Conservation (phyloP, 2,888 invertebrate genomes). For the Oxystoma pomonae region DNA sequence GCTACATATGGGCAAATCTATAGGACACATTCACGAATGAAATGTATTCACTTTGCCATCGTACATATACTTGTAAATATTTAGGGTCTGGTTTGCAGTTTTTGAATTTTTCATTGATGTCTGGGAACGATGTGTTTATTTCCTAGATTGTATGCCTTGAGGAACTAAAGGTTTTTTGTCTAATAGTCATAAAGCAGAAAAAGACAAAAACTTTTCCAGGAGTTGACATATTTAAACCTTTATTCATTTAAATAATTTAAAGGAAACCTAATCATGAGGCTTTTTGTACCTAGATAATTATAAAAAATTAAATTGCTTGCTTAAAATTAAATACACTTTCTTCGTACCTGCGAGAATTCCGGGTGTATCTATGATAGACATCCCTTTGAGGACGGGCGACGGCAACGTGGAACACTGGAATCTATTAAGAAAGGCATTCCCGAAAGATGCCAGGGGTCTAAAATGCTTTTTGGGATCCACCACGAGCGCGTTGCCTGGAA, state of each 20-base stretch:
- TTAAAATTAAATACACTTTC: too few relatives aligned
- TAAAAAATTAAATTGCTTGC: too few relatives aligned
- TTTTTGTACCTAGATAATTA: too few relatives aligned
- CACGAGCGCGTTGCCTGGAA: constrained; percentile 96
- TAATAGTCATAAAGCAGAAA: too few relatives aligned
- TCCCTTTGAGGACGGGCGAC: constrained; percentile 88
- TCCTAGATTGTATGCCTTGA: too few relatives aligned
- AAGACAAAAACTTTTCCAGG: too few relatives aligned
- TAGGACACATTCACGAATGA: background rate
- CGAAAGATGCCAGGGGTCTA: constrained; percentile 91
- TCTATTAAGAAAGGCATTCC: constrained; percentile 95
- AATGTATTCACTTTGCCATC: background rate
- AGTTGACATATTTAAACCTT: too few relatives aligned
- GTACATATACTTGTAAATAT: background rate
- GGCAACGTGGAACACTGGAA: constrained; percentile 92
- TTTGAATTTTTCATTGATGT: background rate
- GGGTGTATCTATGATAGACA: constrained; percentile 97
- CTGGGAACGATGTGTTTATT: too few relatives aligned
- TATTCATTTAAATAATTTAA: too few relatives aligned
- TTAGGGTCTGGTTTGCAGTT: background rate
- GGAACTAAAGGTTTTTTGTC: too few relatives aligned
- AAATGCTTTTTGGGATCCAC: constrained; percentile 97
- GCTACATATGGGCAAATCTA: background rate
- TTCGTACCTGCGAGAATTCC: constrained; percentile 63
- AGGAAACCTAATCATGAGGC: too few relatives aligned